phyloP scores from a whole-genome alignment of 2,888 invertebrate species.

The Cephus pygmeus region DNA sequence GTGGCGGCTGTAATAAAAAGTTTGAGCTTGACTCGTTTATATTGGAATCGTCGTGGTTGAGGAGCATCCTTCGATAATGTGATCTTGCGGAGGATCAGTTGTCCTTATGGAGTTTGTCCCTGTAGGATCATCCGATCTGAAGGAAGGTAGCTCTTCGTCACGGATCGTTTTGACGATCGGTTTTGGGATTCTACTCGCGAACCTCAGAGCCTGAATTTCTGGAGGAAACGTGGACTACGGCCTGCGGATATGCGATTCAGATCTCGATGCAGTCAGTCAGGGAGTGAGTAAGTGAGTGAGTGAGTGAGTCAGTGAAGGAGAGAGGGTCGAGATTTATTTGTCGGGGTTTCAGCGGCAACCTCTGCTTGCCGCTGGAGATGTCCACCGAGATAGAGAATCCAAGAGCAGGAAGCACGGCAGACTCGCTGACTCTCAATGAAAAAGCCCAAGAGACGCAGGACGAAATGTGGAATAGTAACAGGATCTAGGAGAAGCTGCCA shows the following conservation, averaged over 20 bases:
- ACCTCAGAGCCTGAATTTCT: slow-evolving; percentile 28
- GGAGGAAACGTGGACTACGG: slow-evolving; percentile 34
- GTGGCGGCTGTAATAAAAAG: not conserved
- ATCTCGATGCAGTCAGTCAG: slow-evolving; percentile 43
- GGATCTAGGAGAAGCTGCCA: not conserved
- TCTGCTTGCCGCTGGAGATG: slow-evolving; percentile 50
- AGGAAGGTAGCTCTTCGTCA: not conserved
- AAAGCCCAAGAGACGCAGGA: slow-evolving; percentile 24
- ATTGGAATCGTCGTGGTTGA: not conserved
- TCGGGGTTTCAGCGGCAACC: slow-evolving; percentile 43
- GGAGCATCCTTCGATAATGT: not conserved
- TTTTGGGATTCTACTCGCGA: slow-evolving; percentile 40
- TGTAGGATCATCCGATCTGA: not conserved
- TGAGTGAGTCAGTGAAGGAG: slow-evolving; percentile 30
- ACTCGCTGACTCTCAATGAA: slow-evolving; percentile 61
- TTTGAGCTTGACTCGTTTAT: not conserved
- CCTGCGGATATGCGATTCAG: slow-evolving; percentile 44
- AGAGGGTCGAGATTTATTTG: slow-evolving; percentile 54
- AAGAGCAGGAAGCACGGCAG: slow-evolving; percentile 57
- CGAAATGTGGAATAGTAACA: not conserved
- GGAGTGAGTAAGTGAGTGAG: slow-evolving; percentile 20
- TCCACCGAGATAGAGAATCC: slow-evolving; percentile 54
- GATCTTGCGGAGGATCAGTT: not conserved
- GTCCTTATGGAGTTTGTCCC: not conserved
- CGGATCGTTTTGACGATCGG: slow-evolving; percentile 3